Evolutionary conservation across 2,113 vertebrate species (phyloP).

Genomic region (Arizona elegans): DNA sequence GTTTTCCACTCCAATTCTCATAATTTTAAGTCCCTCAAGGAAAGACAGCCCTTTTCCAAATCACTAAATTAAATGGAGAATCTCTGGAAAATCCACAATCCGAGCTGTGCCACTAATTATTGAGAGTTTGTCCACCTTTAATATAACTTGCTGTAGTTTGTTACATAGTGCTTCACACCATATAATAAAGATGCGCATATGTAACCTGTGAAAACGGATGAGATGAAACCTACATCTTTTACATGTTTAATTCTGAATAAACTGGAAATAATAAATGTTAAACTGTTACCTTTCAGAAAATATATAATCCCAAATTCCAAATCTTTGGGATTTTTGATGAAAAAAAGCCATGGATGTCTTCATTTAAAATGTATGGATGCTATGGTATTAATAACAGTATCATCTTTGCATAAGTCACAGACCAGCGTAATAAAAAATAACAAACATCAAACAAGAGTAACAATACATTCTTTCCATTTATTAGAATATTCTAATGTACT

Average conservation of each 20-base stretch:
- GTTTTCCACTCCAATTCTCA: neutral
- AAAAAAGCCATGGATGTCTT: neutral
- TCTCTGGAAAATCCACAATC: neutral
- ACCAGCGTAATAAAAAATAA: neutral
- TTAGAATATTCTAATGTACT: neutral
- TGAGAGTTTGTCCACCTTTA: neutral
- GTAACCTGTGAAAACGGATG: neutral
- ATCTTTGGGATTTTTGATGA: neutral
- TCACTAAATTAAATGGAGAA: neutral
- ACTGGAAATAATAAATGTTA: neutral
- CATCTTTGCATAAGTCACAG: neutral
- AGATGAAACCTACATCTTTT: neutral
- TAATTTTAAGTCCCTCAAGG: neutral
- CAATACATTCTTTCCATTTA: neutral
- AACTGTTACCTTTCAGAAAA: neutral
- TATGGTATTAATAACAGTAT: neutral
- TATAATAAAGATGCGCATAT: neutral
- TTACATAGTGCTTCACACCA: neutral
- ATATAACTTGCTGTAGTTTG: neutral
- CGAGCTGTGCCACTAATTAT: neutral
- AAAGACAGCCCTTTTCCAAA: neutral
- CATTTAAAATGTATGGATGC: neutral
- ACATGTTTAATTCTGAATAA: neutral
- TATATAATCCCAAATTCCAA: neutral
- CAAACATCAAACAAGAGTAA: neutral